Conservation (phyloP, 2,888 invertebrate genomes). For the Neocrepidodera transversa region DNA sequence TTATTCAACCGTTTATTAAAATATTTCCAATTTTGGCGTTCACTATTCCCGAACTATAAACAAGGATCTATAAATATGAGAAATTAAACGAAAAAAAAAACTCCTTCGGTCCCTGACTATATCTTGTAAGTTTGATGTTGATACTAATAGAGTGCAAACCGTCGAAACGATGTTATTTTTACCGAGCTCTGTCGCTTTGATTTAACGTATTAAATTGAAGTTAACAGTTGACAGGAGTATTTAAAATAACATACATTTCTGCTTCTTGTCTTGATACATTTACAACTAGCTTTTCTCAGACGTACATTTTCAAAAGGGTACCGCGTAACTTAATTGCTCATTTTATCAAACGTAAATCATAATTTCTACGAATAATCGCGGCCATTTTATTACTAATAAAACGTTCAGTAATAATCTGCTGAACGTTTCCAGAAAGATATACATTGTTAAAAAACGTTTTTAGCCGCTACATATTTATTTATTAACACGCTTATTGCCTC, state of each 20-base stretch:
- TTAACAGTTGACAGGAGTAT: conserved; percentile 55
- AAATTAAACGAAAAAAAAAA: conserved; percentile 9
- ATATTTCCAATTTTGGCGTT: no score
- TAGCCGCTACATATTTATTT: no score
- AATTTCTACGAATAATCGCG: conserved; percentile 40
- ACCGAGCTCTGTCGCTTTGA: conserved; percentile 50
- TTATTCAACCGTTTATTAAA: no score
- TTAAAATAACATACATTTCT: conserved; percentile 58
- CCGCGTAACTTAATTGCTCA: conserved; percentile 42
- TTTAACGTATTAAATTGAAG: conserved; percentile 55
- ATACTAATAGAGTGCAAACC: conserved; percentile 47
- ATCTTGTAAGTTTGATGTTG: conserved; percentile 42
- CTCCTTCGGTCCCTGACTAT: conserved; percentile 14
- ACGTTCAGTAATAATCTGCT: conserved; percentile 33
- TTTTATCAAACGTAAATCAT: conserved; percentile 48
- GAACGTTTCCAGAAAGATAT: conserved; percentile 1
- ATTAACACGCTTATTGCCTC: no score
- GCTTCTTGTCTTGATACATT: conserved; percentile 51
- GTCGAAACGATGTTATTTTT: conserved; percentile 52
- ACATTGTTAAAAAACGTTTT: conserved; percentile 9
- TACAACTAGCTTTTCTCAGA: conserved; percentile 34
- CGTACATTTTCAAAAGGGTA: conserved; percentile 39
- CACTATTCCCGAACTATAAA: not conserved
- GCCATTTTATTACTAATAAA: conserved; percentile 44
- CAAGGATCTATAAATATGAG: conserved; percentile 6